Base-by-base conservation (phyloP, 2,113 vertebrate species). In the Crocuta crocuta region DNA sequence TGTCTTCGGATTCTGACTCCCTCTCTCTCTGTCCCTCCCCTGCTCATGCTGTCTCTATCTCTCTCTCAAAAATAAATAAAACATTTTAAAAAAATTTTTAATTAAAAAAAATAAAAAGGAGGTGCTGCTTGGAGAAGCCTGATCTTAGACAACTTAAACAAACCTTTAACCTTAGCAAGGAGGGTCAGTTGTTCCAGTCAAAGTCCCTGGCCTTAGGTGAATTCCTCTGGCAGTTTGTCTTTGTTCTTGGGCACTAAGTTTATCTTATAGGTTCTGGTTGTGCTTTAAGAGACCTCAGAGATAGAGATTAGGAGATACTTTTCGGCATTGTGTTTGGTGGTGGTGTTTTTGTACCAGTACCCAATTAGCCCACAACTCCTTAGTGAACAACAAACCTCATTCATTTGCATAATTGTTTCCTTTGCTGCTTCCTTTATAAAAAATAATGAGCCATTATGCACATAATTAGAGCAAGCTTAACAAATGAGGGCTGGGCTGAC, bases 361-460 rank as follows among this genome's bases (percentile, higher is more conserved):
- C 92, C 73, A 92, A 97, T 95, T 95, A 97, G 86, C 87, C 95
- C 70, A 53, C 50, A 88, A 74, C 43, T 78, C 17, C 93, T 96
- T 71, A 4, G 48, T 39, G 24, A 84, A 97, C 95, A 97, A 87
- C 97, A 98, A 98, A 98, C 95, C 91, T 95, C 26, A 10, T 39
- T 97, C 0, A 92, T 98, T 95, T 83, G 97, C 97, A 65, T 97
- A 98, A 98, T 97, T 97, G 71, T 97, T 98, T 98, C 98, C 97
- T 89, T 80, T 17, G 90, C 97, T 97, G 76, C 81, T 97, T 97
- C 90, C 96, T 97, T 97, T 97, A 45, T 92, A 94, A 98, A 97
- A 97, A 98, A 97, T 97, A 98, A 97, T 98, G 97, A 97, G 35
- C 88, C 89, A 98, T 79, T 82, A 91, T 98, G 97, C 90, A 94